Conservation (phyloP, 2,113 vertebrate species). For the Callopanchax toddi region DNA sequence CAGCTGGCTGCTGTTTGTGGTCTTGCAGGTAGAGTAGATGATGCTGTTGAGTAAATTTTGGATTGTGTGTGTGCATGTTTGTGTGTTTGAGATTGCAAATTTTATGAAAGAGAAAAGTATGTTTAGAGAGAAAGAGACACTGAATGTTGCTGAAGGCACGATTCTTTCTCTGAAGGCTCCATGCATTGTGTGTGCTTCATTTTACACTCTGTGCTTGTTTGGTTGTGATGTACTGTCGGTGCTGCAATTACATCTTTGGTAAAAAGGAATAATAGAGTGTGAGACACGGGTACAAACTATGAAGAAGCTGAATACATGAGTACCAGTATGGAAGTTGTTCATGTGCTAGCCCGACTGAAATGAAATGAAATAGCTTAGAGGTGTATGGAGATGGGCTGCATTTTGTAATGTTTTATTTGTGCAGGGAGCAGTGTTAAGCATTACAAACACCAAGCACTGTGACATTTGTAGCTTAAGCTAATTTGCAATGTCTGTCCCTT, state of each 20-base stretch:
- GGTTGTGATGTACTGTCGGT: neutral
- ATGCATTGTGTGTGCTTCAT: neutral
- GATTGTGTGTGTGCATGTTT: neutral
- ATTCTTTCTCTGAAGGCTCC: neutral
- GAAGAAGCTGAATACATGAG: too few species aligned
- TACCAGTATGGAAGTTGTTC: too few species aligned
- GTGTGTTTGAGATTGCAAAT: neutral
- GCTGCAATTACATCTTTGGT: neutral
- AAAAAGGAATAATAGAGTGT: neutral
- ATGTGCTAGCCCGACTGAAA: too few species aligned
- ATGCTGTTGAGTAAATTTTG: neutral
- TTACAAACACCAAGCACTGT: too few species aligned
- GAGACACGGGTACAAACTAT: too few species aligned
- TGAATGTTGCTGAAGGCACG: neutral
- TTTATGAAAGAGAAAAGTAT: neutral
- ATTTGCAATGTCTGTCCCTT: too few species aligned
- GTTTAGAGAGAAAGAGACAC: neutral
- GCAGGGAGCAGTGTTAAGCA: too few species aligned
- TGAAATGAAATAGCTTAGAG: too few species aligned
- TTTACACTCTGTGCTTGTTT: neutral
- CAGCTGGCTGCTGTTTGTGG: neutral
- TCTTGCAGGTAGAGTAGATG: conserved; percentile 10
- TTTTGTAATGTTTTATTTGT: too few species aligned
- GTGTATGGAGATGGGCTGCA: too few species aligned
- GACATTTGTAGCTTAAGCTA: too few species aligned